Base-by-base conservation (phyloP, 2,113 vertebrate genomes). In the Chrysemys picta region DNA sequence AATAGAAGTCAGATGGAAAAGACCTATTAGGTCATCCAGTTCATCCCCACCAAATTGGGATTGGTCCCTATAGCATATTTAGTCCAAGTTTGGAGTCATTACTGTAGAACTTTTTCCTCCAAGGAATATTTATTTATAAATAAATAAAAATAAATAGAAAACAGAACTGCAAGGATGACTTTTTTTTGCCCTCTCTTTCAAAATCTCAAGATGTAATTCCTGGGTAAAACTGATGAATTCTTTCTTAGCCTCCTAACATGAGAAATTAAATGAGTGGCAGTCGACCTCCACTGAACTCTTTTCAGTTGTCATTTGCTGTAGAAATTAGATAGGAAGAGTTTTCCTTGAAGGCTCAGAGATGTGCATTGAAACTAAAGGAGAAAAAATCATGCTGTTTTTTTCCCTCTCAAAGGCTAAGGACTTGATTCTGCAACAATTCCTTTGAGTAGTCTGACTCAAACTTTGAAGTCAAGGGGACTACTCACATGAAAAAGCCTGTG, bases 311-410 rank as follows among this genome's bases (percentile, higher is more conserved):
- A 94, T 94, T 96, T 96, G 82, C 93, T 94, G 90, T 91, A 85
- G 87, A 95, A 93, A 95, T 92, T 89, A 96, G 86, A 91, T 93
- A 91, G 52, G 89, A 93, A 93, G 92, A 59, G 62, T 93, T 94
- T 96, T 96, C 90, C 91, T 94, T 97, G 89, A 87, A 90, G 96
- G 31, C 79, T 95, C 56, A 75, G 84, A 29, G 69, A 76, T 76
- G 35, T 89, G 75, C 90, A 80, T 31, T 91, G 90, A 89, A 93
- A 85, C 53, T 38, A 82, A 93, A 96, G 78, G 88, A 84, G 85
- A 90, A 78, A 76, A 84, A 27, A 90, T 82, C 80, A 82, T 84
- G 24, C 56, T 82, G 49, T 79, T 56, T 87, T 92, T 93, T 89
- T 88, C 69, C 42, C 78, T 17, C 19, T 38, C 16, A 35, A 80